A percentile compares a stretch with the other conserved stretches of the same genome.
Conservation (phyloP, 2,797 vertebrate genomes). For the Sciurus vulgaris region DNA sequence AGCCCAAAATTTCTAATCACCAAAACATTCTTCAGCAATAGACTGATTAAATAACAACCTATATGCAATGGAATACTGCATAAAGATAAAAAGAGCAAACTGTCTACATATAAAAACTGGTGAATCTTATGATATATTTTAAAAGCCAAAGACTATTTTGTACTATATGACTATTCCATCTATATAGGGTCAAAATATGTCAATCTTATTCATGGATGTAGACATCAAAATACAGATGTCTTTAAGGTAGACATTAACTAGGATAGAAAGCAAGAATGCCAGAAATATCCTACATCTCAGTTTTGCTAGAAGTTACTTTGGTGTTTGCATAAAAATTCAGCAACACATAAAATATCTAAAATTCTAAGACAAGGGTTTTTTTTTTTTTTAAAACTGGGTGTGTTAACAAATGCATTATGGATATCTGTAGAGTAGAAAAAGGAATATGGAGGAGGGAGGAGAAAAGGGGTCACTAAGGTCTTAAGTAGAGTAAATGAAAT, state of each 20-base stretch:
- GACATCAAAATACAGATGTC: not conserved
- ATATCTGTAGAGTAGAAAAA: no score
- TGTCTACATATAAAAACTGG: not conserved
- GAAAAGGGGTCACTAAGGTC: no score
- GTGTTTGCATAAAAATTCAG: not conserved
- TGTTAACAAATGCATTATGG: not conserved
- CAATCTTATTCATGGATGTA: not conserved
- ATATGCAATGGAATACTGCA: not conserved
- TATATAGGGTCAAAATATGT: not conserved
- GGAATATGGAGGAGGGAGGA: no score
- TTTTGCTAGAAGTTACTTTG: not conserved
- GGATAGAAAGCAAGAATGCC: not conserved
- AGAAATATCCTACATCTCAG: not conserved
- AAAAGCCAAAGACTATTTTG: not conserved
- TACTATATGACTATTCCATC: not conserved
- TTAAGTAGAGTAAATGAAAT: no score
- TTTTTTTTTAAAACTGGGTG: no score
- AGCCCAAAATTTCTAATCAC: not conserved
- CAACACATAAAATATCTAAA: not conserved
- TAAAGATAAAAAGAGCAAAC: not conserved
- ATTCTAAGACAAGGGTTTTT: not conserved
- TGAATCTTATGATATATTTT: not conserved
- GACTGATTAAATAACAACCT: not conserved
- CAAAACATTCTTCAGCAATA: not conserved
- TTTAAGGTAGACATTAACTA: not conserved